These are phyloP conservation scores for Polypedilum pembai DNA, from an alignment of 1,140 invertebrate species.

Conservation along the genomic window DNA sequence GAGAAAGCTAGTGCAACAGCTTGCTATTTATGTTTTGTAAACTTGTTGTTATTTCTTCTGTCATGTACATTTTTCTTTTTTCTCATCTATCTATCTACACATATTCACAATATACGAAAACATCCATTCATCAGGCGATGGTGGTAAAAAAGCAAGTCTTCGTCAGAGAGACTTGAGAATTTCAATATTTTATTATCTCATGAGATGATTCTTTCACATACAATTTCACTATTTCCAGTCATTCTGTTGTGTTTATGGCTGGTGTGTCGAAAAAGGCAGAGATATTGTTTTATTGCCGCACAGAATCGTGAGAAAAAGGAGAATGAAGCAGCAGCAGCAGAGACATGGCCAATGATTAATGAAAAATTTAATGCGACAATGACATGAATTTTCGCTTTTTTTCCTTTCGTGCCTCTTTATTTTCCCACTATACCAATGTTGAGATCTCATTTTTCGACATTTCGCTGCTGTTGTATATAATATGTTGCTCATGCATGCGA, in stretches of 20 bases:
- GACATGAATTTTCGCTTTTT: slow-evolving; percentile 20
- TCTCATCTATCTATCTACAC: too few species aligned
- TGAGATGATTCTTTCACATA: background rate
- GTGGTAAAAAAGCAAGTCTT: too few species aligned
- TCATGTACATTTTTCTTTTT: too few species aligned
- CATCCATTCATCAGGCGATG: too few species aligned
- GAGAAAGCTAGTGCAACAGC: too few species aligned
- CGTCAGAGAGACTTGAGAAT: too few species aligned
- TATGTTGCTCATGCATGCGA: background rate
- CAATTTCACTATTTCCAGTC: background rate
- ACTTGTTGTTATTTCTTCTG: too few species aligned
- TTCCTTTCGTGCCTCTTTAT: slow-evolving; percentile 1
- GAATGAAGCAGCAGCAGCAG: background rate
- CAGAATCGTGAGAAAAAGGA: background rate
- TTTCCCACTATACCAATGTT: background rate
- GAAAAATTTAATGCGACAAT: slow-evolving; percentile 27
- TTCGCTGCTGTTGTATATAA: background rate
- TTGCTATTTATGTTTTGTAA: too few species aligned
- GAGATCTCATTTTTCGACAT: background rate
- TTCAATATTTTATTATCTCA: background rate
- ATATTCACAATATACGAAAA: too few species aligned
- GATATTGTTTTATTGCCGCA: slow-evolving; percentile 5
- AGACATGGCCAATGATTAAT: slow-evolving; percentile 21
- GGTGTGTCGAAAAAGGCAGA: background rate
- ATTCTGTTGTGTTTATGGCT: background rate